Evolutionary conservation across 2,888 invertebrate genomes (phyloP), one percentile per base, ranked within the genome.

Genomic region (Drosophila ustulata): DNA sequence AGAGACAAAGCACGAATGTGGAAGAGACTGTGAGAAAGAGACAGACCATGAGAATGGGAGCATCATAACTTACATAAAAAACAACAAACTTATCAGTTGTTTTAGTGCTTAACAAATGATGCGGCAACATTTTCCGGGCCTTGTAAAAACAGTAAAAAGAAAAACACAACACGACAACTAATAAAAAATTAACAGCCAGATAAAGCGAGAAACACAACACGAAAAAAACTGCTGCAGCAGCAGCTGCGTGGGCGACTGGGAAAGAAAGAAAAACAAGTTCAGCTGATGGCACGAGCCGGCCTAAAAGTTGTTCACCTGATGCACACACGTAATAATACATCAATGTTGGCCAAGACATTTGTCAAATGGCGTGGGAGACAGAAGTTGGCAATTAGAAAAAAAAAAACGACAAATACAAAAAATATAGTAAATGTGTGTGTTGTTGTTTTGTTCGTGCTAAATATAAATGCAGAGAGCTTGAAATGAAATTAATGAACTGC

Each of bases 401-500:
- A 46, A 18, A 18, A 1, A 1, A 71, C n/a, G 56, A 9, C 50
- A 18, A 26, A 58, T 30, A 56, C 23, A 71, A 23, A 49, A 51
- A 18, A 1, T 18, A 18, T 18, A 1, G 9, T 46, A 13, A 52
- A 32, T 46, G 41, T 45, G 43, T 59, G 18, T 18, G 18, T 18
- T 18, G 18, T 18, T 71, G 37, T 56, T 18, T 58, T 28, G 43
- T 62, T 37, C 28, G 51, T 58, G 72, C 79, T 87, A 84, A 78
- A 84, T 59, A 69, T 82, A 82, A 71, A 68, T 64, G 52, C 59
- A 55, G 49, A 64, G 51, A 47, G 69, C 68, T 71, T 67, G 68
- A 75, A 81, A 73, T 71, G 52, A 88, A 88, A 87, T 87, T 88
- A 88, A 87, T 88, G 87, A 84, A 81, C 82, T 81, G 89, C 75